These are phyloP conservation scores for Fulica atra DNA, from an alignment of 2,113 vertebrate genomes.

Conservation along the genomic window DNA sequence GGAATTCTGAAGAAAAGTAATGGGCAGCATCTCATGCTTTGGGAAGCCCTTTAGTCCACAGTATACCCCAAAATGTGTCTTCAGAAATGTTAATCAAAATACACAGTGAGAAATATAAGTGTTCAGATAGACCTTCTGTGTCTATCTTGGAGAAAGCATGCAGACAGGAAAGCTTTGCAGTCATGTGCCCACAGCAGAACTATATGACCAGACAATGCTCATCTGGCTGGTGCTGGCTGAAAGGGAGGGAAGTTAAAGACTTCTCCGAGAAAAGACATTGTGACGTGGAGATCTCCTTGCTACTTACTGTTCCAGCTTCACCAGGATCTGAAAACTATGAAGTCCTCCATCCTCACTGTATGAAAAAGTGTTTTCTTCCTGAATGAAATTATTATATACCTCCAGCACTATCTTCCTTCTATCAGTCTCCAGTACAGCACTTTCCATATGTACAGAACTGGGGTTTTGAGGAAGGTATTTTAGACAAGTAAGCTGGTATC, in stretches of 20 bases:
- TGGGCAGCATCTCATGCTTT: not conserved
- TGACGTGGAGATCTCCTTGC: not conserved
- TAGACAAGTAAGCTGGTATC: not conserved
- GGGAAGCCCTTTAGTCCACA: not conserved
- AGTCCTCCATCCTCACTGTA: not conserved
- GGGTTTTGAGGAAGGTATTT: not conserved
- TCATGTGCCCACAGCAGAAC: not conserved
- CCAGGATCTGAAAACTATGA: not conserved
- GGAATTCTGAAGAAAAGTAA: not conserved
- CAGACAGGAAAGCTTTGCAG: not conserved
- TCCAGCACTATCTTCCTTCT: not conserved
- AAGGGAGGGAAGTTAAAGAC: not conserved
- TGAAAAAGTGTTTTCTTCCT: not conserved
- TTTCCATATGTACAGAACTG: not conserved
- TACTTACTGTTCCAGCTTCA: not conserved
- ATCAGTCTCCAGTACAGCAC: not conserved
- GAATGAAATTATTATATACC: not conserved
- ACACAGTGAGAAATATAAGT: not conserved
- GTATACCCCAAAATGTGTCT: not conserved
- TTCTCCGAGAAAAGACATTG: not conserved
- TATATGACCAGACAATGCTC: not conserved
- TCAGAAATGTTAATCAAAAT: not conserved
- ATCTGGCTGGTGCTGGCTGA: not conserved
- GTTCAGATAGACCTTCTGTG: not conserved
- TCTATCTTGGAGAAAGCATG: not conserved